Conservation (phyloP, 2,888 invertebrate species). For the Agonopterix arenella region DNA sequence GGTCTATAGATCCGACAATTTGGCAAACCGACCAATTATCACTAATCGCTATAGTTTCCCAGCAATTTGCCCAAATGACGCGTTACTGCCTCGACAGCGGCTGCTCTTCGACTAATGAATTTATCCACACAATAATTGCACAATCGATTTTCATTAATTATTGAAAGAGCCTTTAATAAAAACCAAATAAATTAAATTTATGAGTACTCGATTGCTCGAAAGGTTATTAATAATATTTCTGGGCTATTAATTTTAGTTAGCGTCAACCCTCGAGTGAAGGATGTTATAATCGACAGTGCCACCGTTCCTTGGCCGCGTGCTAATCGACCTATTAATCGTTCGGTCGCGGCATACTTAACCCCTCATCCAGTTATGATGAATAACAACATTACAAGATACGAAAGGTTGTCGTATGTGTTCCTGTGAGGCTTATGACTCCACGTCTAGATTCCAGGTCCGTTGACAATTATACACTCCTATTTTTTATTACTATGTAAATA, state of each 20-base stretch:
- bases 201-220: too few relatives aligned
- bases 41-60: slow-evolving; percentile 57
- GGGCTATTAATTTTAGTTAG: too few relatives aligned
- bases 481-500: too few relatives aligned
- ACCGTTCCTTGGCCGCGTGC: slow-evolving; percentile 48
- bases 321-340: slow-evolving; percentile 64
- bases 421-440: too few relatives aligned
- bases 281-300: slow-evolving; percentile 45
- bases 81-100: slow-evolving; percentile 30
- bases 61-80: slow-evolving; percentile 57
- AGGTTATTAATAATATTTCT: too few relatives aligned
- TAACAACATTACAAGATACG: too few relatives aligned
- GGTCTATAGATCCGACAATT: slow-evolving; percentile 42
- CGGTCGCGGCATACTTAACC: slow-evolving; percentile 26
- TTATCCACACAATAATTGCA: slow-evolving; percentile 40
- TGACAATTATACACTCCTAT: too few relatives aligned
- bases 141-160: slow-evolving; percentile 27
- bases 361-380: slow-evolving; percentile 5
- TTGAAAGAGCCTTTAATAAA: too few relatives aligned
- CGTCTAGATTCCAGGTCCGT: too few relatives aligned
- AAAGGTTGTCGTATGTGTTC: too few relatives aligned
- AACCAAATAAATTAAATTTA: too few relatives aligned
- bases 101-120: slow-evolving; percentile 51
- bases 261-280: slow-evolving; percentile 28
- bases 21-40: slow-evolving; percentile 56